A percentile compares a stretch with the other conserved stretches of the same genome.
Evolutionary conservation across 2,113 vertebrate species (phyloP).

Genomic region (Platichthys flesus): DNA sequence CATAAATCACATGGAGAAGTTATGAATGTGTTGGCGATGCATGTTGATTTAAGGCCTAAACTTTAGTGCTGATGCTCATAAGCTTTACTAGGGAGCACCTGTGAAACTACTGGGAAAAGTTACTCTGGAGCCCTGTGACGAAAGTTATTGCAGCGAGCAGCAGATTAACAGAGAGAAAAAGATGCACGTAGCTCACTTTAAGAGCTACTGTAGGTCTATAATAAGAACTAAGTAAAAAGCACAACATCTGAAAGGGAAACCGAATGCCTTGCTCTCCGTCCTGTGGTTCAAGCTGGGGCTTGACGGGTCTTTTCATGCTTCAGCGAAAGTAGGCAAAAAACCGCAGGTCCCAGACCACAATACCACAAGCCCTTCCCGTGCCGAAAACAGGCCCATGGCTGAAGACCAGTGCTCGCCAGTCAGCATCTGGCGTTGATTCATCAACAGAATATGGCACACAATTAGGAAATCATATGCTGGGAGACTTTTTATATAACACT

Average conservation of each 20-base stretch:
- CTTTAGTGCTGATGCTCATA: not conserved
- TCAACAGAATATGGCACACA: constrained; percentile 22
- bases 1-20: too few relatives aligned
- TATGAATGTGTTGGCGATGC: too few relatives aligned
- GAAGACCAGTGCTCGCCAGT: constrained; percentile 37
- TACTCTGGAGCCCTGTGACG: not conserved
- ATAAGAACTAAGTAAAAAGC: constrained; percentile 34
- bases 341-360: constrained; percentile 67
- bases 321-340: constrained; percentile 70
- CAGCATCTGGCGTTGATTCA: constrained; percentile 43
- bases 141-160: not conserved
- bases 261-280: constrained; percentile 29
- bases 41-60: not conserved
- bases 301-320: constrained; percentile 73
- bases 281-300: constrained; percentile 58
- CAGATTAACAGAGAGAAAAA: constrained; percentile 2
- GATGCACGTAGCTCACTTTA: constrained; percentile 1
- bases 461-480: constrained; percentile 41
- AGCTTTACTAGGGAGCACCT: not conserved
- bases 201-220: constrained; percentile 38
- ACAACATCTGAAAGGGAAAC: constrained; percentile 45
- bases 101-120: not conserved
- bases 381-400: constrained; percentile 31
- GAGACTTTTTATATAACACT: constrained; percentile 20
- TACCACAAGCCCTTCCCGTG: constrained; percentile 58